Evolutionary conservation across 2,888 invertebrate genomes (phyloP), one percentile per base, ranked within the genome.

Genomic region (Caenorhabditis auriculariae): DNA sequence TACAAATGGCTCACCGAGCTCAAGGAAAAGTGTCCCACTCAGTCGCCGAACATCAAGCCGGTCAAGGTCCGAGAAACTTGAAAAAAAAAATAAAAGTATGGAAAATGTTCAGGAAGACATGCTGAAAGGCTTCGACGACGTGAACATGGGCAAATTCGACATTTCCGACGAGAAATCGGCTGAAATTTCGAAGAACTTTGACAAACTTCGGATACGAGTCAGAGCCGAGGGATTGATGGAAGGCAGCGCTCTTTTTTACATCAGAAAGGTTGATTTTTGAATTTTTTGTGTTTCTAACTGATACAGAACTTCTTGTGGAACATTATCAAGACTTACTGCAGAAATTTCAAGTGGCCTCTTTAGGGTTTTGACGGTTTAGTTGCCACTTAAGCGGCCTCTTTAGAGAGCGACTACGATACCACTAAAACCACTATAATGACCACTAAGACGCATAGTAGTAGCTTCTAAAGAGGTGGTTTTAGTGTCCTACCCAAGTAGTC

Each of bases 121-220:
- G 48, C 57, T 75, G 27, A 61, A 57, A 27, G 75, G 70, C 38
- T 59, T 69, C 43, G 75, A 75, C 38, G 73, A 74, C 48, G 68
- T 80, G 9, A 79, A 79, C 54, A 80, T 79, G 71, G 79, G 77
- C 2, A 57, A 57, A 19, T 79, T 67, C 57, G 57, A 71, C 5
- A 61, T 78, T 27, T 54, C 61, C 1, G 61, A 69, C 2, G 72
- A 76, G 47, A 55, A 65, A 32, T 68, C 71, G 21, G 63, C 71
- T 1, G 23, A 70, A 42, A 69, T 79, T 19, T 60, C 66, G 23
- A 66, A 66, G 39, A 72, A 74, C 24, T 79, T 79, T 41, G 77
- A 76, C 15, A 53, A 54, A 26, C 61, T 79, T 0, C 69, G 78
- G 15, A 51, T 63, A 21, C 53, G 62, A 21, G 69, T 79, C 24